Evolutionary conservation across 2,888 invertebrate genomes (phyloP).

Genomic region (Scelioninae gen. 1): DNA sequence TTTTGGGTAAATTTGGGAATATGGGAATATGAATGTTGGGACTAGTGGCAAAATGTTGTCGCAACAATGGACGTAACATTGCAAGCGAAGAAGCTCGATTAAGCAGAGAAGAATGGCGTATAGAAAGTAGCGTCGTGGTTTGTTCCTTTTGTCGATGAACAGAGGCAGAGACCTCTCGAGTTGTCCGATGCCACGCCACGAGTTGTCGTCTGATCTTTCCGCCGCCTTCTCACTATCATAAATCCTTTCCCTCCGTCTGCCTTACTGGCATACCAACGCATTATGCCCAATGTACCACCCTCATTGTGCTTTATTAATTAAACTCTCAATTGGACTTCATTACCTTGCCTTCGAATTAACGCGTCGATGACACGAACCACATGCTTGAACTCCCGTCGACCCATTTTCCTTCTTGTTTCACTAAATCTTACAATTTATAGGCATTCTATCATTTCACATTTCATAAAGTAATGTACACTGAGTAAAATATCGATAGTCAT

Average conservation of each 20-base stretch:
- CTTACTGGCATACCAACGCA: conserved; percentile 73
- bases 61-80: conserved; percentile 25
- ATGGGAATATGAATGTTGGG: conserved; percentile 32
- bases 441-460: too few species aligned
- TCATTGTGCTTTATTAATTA: conserved; percentile 80
- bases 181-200: conserved; percentile 41
- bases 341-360: conserved; percentile 72
- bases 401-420: conserved; percentile 33
- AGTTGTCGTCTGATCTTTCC: conserved; percentile 68
- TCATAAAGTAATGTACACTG: too few species aligned
- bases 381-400: conserved; percentile 36
- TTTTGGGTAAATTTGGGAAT: conserved; percentile 33
- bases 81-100: conserved; percentile 23
- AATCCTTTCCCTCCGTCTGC: conserved; percentile 65
- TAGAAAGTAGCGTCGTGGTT: conserved; percentile 38
- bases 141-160: conserved; percentile 46
- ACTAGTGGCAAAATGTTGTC: conserved; percentile 9
- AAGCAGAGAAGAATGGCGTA: conserved; percentile 51
- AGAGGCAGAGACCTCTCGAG: conserved; percentile 47
- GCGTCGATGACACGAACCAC: conserved; percentile 71
- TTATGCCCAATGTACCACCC: conserved; percentile 80
- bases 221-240: conserved; percentile 68
- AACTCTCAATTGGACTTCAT: conserved; percentile 81
- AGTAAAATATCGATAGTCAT: too few species aligned
- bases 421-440: too few species aligned